These are phyloP conservation scores for Periophthalmus magnuspinnatus DNA, from an alignment of 2,797 vertebrate genomes.

Conservation along the genomic window DNA sequence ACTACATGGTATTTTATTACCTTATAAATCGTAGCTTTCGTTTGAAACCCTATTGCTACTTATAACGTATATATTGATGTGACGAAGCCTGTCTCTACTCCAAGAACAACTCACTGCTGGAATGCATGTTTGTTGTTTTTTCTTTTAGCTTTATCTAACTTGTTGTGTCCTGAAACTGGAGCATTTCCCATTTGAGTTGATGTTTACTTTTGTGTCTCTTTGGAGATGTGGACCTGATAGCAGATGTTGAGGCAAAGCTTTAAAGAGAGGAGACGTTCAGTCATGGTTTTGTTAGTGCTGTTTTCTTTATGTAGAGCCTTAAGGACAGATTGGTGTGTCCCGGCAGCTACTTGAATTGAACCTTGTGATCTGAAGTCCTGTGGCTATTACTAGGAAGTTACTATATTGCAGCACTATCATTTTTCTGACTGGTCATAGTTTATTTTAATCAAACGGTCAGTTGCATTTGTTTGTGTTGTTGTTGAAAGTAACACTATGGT, in stretches of 20 bases:
- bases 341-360: constrained; percentile 43
- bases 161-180: constrained; percentile 29
- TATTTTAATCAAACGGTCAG: not conserved
- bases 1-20: not conserved
- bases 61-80: constrained; percentile 9
- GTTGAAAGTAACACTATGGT: constrained; percentile 12
- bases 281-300: constrained; percentile 1
- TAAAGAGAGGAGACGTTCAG: not conserved
- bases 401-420: not conserved
- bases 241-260: constrained; percentile 10
- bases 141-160: constrained; percentile 16
- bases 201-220: constrained; percentile 15
- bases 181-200: not conserved
- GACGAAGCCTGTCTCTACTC: constrained; percentile 10
- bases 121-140: constrained; percentile 11
- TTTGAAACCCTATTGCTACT: not conserved
- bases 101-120: not conserved
- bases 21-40: not conserved
- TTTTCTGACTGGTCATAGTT: not conserved
- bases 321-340: constrained; percentile 10
- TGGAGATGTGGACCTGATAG: constrained; percentile 7
- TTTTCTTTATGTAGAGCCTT: constrained; percentile 18
- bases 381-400: not conserved
- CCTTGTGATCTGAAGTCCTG: constrained; percentile 23
- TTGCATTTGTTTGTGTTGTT: constrained; percentile 2